Evolutionary conservation across 2,113 vertebrate genomes (phyloP), one percentile per base, ranked within the genome.

Genomic region (Ciconia boyciana): DNA sequence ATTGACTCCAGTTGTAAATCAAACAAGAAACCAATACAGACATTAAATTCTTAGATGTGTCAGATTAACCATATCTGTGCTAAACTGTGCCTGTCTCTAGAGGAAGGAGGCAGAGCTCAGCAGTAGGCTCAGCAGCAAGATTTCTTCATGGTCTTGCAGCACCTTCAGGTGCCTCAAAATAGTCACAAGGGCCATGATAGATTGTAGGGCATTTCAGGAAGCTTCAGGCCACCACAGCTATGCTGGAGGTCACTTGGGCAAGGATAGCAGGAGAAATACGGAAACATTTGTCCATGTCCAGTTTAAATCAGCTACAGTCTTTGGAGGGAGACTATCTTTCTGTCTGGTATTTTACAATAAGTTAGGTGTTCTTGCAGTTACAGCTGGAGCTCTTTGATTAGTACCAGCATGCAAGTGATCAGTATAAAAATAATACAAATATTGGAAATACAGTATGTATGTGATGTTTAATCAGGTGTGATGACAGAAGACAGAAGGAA

Each of bases 381-480:
- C 61, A 94, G 61, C 57, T 95, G 75, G 78, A 79, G n/a, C 31
- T 41, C 25, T 94, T 72, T 94, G 87, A 85, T 82, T 93, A 87
- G 54, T 46, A 89, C 58, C 57, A 87, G 52, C 74, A 43, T 39
- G 68, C 43, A 91, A 89, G 61, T 69, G 90, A 91, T 94, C 62
- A 61, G 84, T 52, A 85, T 52, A 65, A 93, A 95, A 89, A 93
- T 44, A 72, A 91, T 74, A 65, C 32, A 88, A 61, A 77, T 91
- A 85, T 32, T 90, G 71, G 70, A 87, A 95, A 85, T 26, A 61
- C 3, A 10, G 16, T 36, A 57, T 32, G 10, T 9, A 57, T 87
- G 44, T 82, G 48, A 61, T 72, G 65, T 87, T 95, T 95, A 82
- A 94, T 88, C 70, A 95, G 93, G 62, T 93, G 93, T 0, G 3